Evolutionary conservation across 2,113 vertebrate genomes (phyloP), one percentile per base, ranked within the genome.

Genomic region (Centropus unirufus): DNA sequence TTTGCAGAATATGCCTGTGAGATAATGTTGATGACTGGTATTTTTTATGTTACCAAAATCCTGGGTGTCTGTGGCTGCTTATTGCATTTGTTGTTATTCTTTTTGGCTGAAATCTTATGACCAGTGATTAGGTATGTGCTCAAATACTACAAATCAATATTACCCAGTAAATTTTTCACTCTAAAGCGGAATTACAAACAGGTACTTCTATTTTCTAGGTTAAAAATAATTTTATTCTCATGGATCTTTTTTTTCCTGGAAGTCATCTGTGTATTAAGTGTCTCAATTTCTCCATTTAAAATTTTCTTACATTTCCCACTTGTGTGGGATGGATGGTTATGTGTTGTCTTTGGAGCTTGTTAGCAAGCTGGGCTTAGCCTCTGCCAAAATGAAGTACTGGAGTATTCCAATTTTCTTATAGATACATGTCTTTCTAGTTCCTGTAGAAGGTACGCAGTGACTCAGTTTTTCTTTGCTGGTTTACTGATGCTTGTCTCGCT

Each of bases 381-480:
- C 34, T 20, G 11, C 89, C 36, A 16, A 40, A 47, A 29, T 42
- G 62, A 87, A 75, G 13, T 79, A 42, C 32, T 4, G 1, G 2
- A 89, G 15, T 74, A 76, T 85, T 87, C 46, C 63, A 83, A 8
- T 83, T 92, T 91, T 93, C 75, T 30, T 93, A 77, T 47, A 72
- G 59, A 49, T 90, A n/a, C 30, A 84, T 94, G 34, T 54, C 68
- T 94, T 87, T 93, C 68, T 55, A 84, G 62, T 90, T 93, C 52
- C 83, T 97, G 75, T 90, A 91, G 96, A 92, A 92, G 55, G 46
- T 63, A 30, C 29, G 24, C 1, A 13, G 54, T 97, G 97, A 96
- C 85, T 97, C 95, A 97, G 59, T 68, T 94, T 92, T 95, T 95
- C 95, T 96, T 69, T 87, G 81, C 52, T 47, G 44, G 62, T 85